A percentile compares a stretch with the other conserved stretches of the same genome.
phyloP scores from a whole-genome alignment of 2,797 vertebrate species.

The Mus caroli region DNA sequence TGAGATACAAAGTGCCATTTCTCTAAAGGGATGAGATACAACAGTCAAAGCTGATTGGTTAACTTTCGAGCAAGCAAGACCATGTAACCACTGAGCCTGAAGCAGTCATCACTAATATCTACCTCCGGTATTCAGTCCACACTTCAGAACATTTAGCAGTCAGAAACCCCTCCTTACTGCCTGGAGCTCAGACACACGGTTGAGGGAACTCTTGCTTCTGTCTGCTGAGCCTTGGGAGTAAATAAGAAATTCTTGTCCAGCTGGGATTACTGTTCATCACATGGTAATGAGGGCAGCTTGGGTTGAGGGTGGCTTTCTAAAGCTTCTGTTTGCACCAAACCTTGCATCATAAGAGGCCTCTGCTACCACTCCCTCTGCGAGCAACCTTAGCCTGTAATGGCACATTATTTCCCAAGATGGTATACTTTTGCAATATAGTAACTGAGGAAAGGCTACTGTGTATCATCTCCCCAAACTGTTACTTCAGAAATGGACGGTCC shows the following conservation, averaged over 20 bases:
- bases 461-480: not conserved
- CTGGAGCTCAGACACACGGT: conserved; percentile 7
- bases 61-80: conserved; percentile 49
- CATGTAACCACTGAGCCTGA: not conserved
- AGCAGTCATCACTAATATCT: conserved; percentile 2
- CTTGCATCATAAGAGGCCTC: not conserved
- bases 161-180: not conserved
- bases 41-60: conserved; percentile 32
- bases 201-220: not conserved
- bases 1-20: conserved; percentile 50
- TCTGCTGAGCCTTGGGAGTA: not conserved
- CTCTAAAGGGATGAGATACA: conserved; percentile 4
- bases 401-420: conserved; percentile 28
- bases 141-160: conserved; percentile 23
- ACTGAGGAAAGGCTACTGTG: not conserved
- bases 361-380: not conserved
- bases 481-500: not conserved
- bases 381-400: not conserved
- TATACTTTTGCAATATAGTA: not conserved
- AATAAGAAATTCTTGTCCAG: conserved; percentile 40
- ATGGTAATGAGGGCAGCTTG: not conserved
- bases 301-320: conserved; percentile 28
- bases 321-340: conserved; percentile 44
- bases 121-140: not conserved
- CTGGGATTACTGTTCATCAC: conserved; percentile 12